phyloP scores from a whole-genome alignment of 2,113 vertebrate species.

The Aegithalos caudatus region DNA sequence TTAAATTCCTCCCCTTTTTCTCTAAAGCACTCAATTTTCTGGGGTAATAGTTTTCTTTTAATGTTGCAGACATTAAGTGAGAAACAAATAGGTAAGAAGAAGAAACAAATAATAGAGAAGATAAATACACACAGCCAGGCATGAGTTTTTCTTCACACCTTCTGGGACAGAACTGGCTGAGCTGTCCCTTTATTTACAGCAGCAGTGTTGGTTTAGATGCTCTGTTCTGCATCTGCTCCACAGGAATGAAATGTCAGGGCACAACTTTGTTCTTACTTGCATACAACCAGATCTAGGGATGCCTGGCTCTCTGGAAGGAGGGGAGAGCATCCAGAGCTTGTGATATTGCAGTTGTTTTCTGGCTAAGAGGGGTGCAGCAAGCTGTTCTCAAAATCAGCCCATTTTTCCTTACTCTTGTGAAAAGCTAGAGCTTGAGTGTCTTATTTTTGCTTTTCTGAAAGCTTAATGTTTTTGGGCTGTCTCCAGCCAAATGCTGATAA shows the following conservation, averaged over 20 bases:
- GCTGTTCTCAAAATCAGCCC: neutral
- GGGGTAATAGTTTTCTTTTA: neutral
- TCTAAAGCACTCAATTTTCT: neutral
- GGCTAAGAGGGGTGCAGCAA: neutral
- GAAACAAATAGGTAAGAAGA: neutral
- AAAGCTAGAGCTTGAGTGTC: neutral
- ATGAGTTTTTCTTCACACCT: neutral
- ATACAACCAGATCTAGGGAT: rapidly evolving
- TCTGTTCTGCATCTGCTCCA: neutral
- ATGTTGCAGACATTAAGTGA: neutral
- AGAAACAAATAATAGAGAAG: neutral
- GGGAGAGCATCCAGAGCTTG: neutral
- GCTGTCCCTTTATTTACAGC: neutral
- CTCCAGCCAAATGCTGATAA: neutral
- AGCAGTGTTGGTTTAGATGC: neutral
- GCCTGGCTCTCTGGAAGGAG: neutral
- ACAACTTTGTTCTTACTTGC: neutral
- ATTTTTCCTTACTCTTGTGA: neutral
- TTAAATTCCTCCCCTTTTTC: neutral
- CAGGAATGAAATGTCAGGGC: neutral
- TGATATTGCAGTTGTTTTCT: neutral
- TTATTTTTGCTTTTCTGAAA: neutral
- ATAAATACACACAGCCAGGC: no score
- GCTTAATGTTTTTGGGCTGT: neutral
- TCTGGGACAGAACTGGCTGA: neutral